A percentile compares a stretch with the other conserved stretches of the same genome.
Conservation (phyloP, 2,113 vertebrate genomes). For the Lophius piscatorius region DNA sequence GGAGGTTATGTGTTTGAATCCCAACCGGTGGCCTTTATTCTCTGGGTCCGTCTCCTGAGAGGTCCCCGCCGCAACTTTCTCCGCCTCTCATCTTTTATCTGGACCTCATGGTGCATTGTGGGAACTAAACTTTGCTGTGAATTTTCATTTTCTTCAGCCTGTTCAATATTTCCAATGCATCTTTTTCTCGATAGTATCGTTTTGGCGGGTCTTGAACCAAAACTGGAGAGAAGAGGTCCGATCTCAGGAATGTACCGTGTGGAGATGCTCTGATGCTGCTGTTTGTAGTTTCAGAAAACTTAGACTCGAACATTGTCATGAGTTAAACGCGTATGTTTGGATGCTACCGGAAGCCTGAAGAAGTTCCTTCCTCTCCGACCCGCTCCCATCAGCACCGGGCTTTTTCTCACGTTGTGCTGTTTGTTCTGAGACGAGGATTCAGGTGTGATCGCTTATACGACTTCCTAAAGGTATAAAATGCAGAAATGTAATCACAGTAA, state of each 20-base stretch:
- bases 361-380: not conserved
- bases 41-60: no score
- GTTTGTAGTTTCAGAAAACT: conserved; percentile 26
- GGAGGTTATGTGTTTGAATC: no score
- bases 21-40: no score
- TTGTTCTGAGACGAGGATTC: not conserved
- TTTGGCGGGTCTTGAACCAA: not conserved
- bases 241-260: conserved; percentile 59
- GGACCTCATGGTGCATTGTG: not conserved
- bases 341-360: conserved; percentile 27
- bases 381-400: not conserved
- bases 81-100: no score
- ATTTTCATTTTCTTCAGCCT: not conserved
- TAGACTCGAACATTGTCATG: conserved; percentile 1
- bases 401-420: conserved; percentile 2
- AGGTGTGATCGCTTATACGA: conserved; percentile 5
- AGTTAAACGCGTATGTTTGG: not conserved
- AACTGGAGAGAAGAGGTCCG: conserved; percentile 22
- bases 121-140: not conserved
- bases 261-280: conserved; percentile 17
- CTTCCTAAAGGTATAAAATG: conserved; percentile 19
- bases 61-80: no score
- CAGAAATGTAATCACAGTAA: conserved; percentile 9
- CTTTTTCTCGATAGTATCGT: conserved; percentile 13
- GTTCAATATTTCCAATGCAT: not conserved